These are phyloP conservation scores for Oeneis ivallda DNA, from an alignment of 2,888 invertebrate species.

Conservation along the genomic window DNA sequence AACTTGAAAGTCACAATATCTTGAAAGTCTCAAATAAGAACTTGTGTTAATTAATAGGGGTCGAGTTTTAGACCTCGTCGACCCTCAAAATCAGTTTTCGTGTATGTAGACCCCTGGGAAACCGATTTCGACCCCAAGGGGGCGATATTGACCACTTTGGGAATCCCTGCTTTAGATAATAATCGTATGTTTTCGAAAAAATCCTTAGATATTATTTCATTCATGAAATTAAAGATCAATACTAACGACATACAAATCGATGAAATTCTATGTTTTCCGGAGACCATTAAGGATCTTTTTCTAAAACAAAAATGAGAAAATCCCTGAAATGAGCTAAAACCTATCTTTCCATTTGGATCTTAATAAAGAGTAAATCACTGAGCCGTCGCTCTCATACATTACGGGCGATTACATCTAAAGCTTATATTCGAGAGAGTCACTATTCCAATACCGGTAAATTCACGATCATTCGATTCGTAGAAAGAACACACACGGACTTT, in stretches of 20 bases:
- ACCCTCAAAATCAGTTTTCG: no score
- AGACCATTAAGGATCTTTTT: neutral
- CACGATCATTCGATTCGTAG: conserved; percentile 11
- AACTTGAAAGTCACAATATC: no score
- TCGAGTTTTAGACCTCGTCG: no score
- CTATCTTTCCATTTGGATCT: conserved; percentile 23
- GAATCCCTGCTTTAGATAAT: no score
- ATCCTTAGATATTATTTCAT: no score
- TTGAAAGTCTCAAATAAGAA: no score
- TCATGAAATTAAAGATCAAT: no score
- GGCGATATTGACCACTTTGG: no score
- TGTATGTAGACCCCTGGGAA: no score
- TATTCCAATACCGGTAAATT: conserved; percentile 19
- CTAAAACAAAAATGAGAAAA: neutral
- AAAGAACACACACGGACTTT: conserved; percentile 18
- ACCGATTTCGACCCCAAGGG: no score
- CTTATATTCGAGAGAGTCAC: conserved; percentile 17
- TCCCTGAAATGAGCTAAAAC: conserved; percentile 4
- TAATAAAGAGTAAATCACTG: conserved; percentile 27
- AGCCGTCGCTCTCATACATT: conserved; percentile 24
- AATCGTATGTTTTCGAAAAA: no score
- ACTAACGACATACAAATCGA: neutral
- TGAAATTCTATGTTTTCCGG: neutral
- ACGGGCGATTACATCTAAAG: conserved; percentile 28
- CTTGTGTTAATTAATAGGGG: no score